A percentile compares a stretch with the other conserved stretches of the same genome.
Conservation (phyloP, 2,113 vertebrate genomes). For the Tilapia sparmanii region DNA sequence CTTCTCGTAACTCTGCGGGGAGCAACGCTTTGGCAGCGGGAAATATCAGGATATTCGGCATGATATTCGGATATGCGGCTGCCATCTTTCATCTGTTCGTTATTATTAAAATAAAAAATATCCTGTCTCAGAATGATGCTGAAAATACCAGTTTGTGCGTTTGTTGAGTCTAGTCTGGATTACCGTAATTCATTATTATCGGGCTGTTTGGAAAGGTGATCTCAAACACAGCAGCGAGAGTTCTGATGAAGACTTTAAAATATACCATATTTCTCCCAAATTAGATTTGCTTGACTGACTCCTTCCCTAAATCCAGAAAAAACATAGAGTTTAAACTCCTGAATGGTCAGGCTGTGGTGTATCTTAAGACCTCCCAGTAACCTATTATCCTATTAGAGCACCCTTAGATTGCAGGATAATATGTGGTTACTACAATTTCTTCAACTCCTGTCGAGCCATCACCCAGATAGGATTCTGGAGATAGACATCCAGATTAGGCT, state of each 20-base stretch:
- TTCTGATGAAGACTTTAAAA: background rate
- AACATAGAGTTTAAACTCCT: background rate
- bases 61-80: too few species aligned
- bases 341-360: background rate
- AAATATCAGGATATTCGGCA: background rate
- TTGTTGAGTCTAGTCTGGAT: background rate
- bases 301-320: background rate
- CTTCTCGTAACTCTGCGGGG: background rate
- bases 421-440: background rate
- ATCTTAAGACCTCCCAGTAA: background rate
- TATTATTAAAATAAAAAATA: background rate
- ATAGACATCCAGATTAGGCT: background rate
- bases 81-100: background rate
- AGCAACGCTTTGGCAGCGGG: background rate
- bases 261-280: background rate
- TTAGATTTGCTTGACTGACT: background rate
- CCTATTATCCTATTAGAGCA: background rate
- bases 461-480: background rate
- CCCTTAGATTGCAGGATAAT: background rate
- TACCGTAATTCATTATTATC: background rate
- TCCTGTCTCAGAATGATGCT: background rate
- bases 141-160: background rate
- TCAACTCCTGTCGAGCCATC: background rate
- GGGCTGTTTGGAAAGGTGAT: background rate
- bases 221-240: background rate